Conservation (phyloP, 2,888 invertebrate species). For the Orthonevra nobilis region DNA sequence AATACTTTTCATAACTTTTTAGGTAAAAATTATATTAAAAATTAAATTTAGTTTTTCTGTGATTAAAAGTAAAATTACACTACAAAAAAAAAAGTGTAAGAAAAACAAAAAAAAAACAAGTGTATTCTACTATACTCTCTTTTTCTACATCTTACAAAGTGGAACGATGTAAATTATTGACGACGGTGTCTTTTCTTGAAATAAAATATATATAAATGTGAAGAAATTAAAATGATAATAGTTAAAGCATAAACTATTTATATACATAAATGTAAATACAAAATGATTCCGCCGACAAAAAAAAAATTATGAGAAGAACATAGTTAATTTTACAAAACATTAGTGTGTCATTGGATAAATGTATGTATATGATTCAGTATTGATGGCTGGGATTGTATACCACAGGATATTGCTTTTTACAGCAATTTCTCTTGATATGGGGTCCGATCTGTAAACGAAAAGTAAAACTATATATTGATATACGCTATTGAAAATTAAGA, state of each 20-base stretch:
- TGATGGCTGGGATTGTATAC: conserved; percentile 14
- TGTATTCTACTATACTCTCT: conserved; percentile 64
- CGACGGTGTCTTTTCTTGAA: conserved; percentile 65
- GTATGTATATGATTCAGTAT: conserved; percentile 41
- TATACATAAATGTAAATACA: conserved; percentile 70
- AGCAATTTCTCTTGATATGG: conserved; percentile 20
- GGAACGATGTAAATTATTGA: conserved; percentile 58
- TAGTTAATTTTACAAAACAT: conserved; percentile 65
- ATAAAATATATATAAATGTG: conserved; percentile 50
- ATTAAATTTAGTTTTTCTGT: conserved; percentile 68
- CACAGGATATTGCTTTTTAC: conserved; percentile 27
- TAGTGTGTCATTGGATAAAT: conserved; percentile 52
- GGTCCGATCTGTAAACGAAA: background rate
- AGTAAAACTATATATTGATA: conserved; percentile 50
- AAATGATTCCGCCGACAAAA: conserved; percentile 68
- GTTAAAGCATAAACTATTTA: conserved; percentile 64
- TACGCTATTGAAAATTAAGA: conserved; percentile 27
- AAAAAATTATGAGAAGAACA: conserved; percentile 29
- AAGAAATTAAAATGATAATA: conserved; percentile 58
- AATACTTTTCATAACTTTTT: conserved; percentile 53
- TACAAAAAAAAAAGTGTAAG: conserved; percentile 70
- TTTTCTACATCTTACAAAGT: conserved; percentile 66
- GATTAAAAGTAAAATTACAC: conserved; percentile 78
- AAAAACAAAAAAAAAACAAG: conserved; percentile 43
- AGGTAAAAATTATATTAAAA: conserved; percentile 41